Evolutionary conservation across 35 echinoderm and acorn worm species (phyloP).

Genomic region (Strongylocentrotus purpuratus): DNA sequence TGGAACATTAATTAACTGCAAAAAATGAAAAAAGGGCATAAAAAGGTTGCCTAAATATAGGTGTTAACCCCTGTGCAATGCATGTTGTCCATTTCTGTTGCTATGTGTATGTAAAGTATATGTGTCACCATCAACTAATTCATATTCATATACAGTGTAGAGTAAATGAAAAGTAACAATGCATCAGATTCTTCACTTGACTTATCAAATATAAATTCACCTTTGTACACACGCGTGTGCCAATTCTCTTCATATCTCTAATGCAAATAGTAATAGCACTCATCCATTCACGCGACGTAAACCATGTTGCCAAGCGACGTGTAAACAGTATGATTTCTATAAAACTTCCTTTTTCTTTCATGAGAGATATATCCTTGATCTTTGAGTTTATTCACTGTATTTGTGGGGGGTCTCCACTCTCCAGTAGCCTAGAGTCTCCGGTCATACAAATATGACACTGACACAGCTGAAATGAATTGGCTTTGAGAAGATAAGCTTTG

Average conservation of each 20-base stretch:
- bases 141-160: too few relatives aligned
- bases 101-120: too few relatives aligned
- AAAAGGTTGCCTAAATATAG: not conserved
- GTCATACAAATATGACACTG: not conserved
- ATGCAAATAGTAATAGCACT: not conserved
- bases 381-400: not conserved
- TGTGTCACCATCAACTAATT: too few relatives aligned
- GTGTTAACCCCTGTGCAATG: not conserved
- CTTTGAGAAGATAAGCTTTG: not conserved
- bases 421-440: too few relatives aligned
- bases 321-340: not conserved
- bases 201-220: not conserved
- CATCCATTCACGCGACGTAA: not conserved
- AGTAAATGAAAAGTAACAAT: not conserved
- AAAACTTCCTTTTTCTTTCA: not conserved
- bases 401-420: not conserved
- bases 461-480: not conserved
- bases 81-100: not conserved
- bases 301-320: not conserved
- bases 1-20: not conserved
- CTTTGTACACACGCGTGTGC: not conserved
- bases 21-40: not conserved
- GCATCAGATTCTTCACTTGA: not conserved
- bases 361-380: not conserved
- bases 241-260: constrained; percentile 11